These are phyloP conservation scores for Pyrocephalus nanus DNA, from an alignment of 2,797 vertebrate genomes.

Conservation along the genomic window DNA sequence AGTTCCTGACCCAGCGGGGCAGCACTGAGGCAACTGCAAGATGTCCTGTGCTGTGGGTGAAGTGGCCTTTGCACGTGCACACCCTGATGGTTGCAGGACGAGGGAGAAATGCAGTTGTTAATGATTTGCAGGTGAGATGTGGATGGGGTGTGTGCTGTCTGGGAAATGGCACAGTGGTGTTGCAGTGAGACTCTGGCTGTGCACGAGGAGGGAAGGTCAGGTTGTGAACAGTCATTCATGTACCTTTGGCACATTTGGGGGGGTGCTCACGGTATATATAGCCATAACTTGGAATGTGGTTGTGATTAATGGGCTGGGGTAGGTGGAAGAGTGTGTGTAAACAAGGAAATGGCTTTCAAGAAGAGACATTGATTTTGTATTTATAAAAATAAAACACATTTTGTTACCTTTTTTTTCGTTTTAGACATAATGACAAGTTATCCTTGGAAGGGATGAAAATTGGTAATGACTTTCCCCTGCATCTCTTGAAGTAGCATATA, in stretches of 20 bases:
- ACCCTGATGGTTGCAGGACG: background rate
- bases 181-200: background rate
- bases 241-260: background rate
- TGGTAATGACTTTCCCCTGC: background rate
- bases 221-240: background rate
- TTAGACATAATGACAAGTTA: slow-evolving; percentile 6
- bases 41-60: too few relatives aligned
- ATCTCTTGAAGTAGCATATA: background rate
- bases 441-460: background rate
- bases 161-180: background rate
- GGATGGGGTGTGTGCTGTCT: background rate
- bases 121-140: background rate
- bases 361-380: slow-evolving; percentile 37
- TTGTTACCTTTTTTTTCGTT: background rate
- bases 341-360: slow-evolving; percentile 42
- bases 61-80: background rate
- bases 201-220: background rate
- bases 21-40: background rate
- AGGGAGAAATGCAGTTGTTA: background rate
- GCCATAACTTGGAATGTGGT: background rate
- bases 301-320: slow-evolving; percentile 4
- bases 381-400: slow-evolving; percentile 34
- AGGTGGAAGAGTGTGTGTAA: background rate
- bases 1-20: background rate
- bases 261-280: background rate